These are phyloP conservation scores for Clarias macrocephalus DNA, from an alignment of 2,113 vertebrate species.

Conservation along the genomic window DNA sequence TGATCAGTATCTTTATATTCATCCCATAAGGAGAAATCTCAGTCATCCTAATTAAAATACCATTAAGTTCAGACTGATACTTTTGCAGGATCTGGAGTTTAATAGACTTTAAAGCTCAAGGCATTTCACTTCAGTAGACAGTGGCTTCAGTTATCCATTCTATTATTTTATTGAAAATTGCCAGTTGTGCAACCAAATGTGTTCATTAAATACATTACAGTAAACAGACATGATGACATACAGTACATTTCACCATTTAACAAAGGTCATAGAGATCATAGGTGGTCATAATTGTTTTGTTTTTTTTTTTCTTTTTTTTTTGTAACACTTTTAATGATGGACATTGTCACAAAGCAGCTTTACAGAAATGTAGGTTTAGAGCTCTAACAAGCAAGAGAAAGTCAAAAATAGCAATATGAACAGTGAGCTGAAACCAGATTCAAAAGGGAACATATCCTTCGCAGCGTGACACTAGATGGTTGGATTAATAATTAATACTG, in stretches of 20 bases:
- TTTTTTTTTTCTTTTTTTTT: neutral
- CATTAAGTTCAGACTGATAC: conserved; percentile 43
- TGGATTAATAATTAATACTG: neutral
- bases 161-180: conserved; percentile 22
- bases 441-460: neutral
- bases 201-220: conserved; percentile 17
- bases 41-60: conserved; percentile 52
- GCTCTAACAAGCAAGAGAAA: neutral
- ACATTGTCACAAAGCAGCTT: neutral
- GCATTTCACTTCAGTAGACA: conserved; percentile 7
- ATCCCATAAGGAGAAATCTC: conserved; percentile 9
- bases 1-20: neutral
- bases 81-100: conserved; percentile 48
- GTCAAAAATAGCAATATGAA: neutral
- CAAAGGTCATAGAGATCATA: neutral
- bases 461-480: neutral
- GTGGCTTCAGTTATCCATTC: conserved; percentile 26
- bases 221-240: neutral
- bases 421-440: neutral
- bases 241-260: neutral
- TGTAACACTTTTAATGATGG: neutral
- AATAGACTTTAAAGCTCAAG: conserved; percentile 48
- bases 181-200: neutral
- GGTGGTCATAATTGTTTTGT: no score
- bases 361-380: neutral